Evolutionary conservation across 2,888 invertebrate genomes (phyloP), one percentile per base, ranked within the genome.

Genomic region (Yponomeuta evonymella): DNA sequence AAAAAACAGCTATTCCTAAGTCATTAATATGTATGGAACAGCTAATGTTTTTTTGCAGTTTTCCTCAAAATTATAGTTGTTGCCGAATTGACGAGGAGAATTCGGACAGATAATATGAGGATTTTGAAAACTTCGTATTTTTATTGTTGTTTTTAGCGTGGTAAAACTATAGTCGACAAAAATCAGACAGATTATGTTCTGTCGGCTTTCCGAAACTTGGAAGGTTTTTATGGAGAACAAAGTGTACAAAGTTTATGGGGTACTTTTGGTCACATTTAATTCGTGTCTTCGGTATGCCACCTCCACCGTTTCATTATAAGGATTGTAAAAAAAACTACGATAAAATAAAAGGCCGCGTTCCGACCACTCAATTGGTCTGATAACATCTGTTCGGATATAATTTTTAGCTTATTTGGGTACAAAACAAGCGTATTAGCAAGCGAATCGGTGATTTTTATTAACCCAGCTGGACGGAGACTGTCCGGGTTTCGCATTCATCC

Each of bases 351-450:
- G 79, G 79, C 83, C 83, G 76, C 79, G 73, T 72, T 71, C 76
- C 73, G 78, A 62, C 36, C 23, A 9, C 69, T 63, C 77, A 76
- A 72, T 79, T 79, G 79, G 66, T 71, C 73, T 63, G 86, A 87
- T 89, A 83, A 79, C 73, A 87, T 84, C 84, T 58, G 81, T 75
- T 73, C 75, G 73, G 74, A 79, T 74, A 79, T 79, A 78, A 82
- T 81, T 82, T 81, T 82, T 73, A 79, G 78, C 76, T 82, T 85
- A 83, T 85, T 84, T 82, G 82, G 79, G 78, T 77, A 79, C 78
- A 75, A 81, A 81, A 81, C 79, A 79, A 75, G 75, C 77, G 72
- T 79, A 85, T 87, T 86, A 82, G 79, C 82, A 84, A 77, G 81
- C 83, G 85, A 85, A 85, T 84, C 75, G 79, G 75, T 75, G 76